Evolutionary conservation across 2,888 invertebrate species (phyloP).

Genomic region (Polietes domitor): DNA sequence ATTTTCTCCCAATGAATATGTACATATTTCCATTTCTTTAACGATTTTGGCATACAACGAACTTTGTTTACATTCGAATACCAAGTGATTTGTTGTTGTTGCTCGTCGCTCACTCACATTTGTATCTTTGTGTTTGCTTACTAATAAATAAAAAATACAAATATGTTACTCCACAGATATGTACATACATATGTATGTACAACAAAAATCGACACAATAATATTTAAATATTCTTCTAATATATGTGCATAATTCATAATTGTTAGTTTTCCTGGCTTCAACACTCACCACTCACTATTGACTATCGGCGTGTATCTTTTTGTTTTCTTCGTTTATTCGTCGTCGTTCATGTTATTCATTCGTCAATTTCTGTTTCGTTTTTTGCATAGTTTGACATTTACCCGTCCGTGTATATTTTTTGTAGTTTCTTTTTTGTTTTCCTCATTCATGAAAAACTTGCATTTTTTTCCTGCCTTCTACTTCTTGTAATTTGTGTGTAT

Average conservation of each 20-base stretch:
- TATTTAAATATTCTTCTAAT: not conserved
- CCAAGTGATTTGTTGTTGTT: no score
- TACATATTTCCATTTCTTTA: no score
- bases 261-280: not conserved
- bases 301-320: slow-evolving; percentile 16
- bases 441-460: slow-evolving; percentile 43
- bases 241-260: not conserved
- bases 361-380: slow-evolving; percentile 32
- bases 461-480: slow-evolving; percentile 24
- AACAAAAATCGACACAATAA: not conserved
- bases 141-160: no score
- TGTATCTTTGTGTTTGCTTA: no score
- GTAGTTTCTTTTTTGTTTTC: slow-evolving; percentile 39
- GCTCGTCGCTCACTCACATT: no score
- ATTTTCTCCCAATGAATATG: no score
- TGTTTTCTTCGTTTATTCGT: slow-evolving; percentile 31
- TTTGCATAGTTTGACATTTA: slow-evolving; percentile 61
- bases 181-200: no score
- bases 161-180: no score
- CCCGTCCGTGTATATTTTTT: slow-evolving; percentile 38
- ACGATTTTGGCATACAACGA: no score
- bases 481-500: slow-evolving; percentile 12
- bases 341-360: no score
- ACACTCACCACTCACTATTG: not conserved
- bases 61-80: no score